Evolutionary conservation across 2,113 vertebrate genomes (phyloP).

Genomic region (Pygoscelis antarcticus): DNA sequence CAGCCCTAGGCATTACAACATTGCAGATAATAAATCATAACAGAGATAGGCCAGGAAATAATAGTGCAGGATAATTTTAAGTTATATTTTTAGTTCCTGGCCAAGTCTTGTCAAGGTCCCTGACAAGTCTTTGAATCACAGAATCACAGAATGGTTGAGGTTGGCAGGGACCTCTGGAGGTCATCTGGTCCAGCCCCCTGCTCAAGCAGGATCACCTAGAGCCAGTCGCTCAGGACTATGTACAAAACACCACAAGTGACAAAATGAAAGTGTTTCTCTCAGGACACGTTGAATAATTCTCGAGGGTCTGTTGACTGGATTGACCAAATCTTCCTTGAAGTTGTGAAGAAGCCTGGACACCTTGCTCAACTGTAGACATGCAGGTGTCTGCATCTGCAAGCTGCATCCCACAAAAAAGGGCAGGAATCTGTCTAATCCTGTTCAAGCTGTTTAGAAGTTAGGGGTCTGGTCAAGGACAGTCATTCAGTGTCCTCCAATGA

Average conservation of each 20-base stretch:
- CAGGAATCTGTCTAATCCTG: not conserved
- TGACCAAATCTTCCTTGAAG: not conserved
- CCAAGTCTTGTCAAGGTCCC: not conserved
- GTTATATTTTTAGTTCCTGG: not conserved
- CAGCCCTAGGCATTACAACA: not conserved
- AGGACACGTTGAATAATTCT: not conserved
- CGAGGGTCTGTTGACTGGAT: not conserved
- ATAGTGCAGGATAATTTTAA: not conserved
- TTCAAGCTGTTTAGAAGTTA: not conserved
- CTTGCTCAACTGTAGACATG: not conserved
- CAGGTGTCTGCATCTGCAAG: not conserved
- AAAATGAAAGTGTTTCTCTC: not conserved
- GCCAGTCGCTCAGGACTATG: rapidly evolving
- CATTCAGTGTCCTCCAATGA: not conserved
- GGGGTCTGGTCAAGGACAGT: not conserved
- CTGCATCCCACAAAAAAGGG: not conserved
- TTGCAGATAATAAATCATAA: not conserved
- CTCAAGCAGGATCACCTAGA: not conserved
- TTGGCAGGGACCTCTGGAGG: not conserved
- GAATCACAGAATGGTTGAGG: not conserved
- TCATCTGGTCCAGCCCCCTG: not conserved
- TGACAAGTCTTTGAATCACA: not conserved
- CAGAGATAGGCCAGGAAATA: not conserved
- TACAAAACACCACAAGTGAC: not conserved
- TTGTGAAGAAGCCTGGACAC: not conserved